Base-by-base conservation (phyloP, 2,797 vertebrate species). In the Aeoliscus strigatus region DNA sequence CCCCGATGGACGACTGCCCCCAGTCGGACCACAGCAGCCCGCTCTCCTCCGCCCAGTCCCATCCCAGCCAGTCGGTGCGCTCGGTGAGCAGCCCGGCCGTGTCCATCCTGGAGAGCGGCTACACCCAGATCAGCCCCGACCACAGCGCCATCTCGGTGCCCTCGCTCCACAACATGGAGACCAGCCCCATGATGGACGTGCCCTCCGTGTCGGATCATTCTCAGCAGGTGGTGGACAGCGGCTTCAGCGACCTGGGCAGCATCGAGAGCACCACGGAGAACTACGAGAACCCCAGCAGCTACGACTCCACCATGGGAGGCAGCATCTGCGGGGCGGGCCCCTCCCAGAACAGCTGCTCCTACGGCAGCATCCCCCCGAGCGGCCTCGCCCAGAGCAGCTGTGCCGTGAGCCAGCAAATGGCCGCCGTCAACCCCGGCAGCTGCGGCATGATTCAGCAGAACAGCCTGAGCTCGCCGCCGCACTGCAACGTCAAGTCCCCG, bases 241-340 rank as follows among this genome's bases (percentile, higher is more conserved):
- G 96, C 12, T 99, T 99, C 62, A 99, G 96, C 33, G 96, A 99
- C 75, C 90, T 99, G 5, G 96, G 96, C 62, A 99, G 96, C 77
- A 99, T 99, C 1, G 96, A 99, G 83, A 99, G 96, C 89, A 99
- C 95, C 11, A 98, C 95, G 0, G 96, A 99, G 71, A 99, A 97
- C 76, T 99, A 98, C 2, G 96, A 99, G 58, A 99, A 99, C 84
- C 96, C 96, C 14, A 99, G 93, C 86, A 99, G 96, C 85, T 99
- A 98, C 0, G 96, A 99, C 73, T 99, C 96, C 28, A 92, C 92
- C 0, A 90, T 99, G 89, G 95, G 94, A 0, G 88, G 91, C 48
- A 92, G 91, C 13, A 91, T 94, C 59, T 93, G 89, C 0, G 92
- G 94, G 2, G 90, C 92, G 38, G 93, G 93, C 0, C 86, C 89